Base-by-base conservation (phyloP, 2,113 vertebrate species). In the Clarias gariepinus region DNA sequence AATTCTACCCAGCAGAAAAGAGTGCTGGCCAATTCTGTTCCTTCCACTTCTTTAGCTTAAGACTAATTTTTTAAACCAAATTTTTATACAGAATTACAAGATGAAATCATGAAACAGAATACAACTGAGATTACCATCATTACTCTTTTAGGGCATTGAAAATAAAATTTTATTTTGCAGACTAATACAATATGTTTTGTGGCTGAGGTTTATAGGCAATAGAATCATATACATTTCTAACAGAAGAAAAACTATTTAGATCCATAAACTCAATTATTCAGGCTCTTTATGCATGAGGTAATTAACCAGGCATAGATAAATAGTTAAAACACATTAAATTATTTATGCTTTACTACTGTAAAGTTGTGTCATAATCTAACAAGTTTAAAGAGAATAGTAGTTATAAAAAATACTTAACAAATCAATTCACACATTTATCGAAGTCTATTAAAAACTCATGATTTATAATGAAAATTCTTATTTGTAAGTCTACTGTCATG, bases 1-100 rank as follows among this genome's bases (percentile, higher is more conserved):
- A 94, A 94, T 94, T 94, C 91, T 93, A 94, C 93, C 94, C 94
- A 89, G 92, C 91, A 93, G 90, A 92, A 90, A 84, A 86, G 77
- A 82, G 80, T 58, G 85, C 90, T 82, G 58, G 85, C 83, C 77
- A 83, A 86, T 84, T 60, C 30, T 81, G 28, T 21, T 33, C 33
- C 71, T 41, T 47, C 69, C 58, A 28, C 71, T 81, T 68, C 61
- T 55, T 55, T 60, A 85, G 58, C 47, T 81, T 73, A 30, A 15
- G 11, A 64, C 18, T 36, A 78, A 13, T 28, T 11, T 53, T 66
- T 85, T 85, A 69, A 7, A 30, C 30, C 21, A 66, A 80, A 61
- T 36, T 4, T 68, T 78, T 78, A 55, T 60, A 6, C 74, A 55
- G n/a, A 64, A 61, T 78, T 73, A 81, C 71, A 71, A 61, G 36